A percentile compares a stretch with the other conserved stretches of the same genome.
These are phyloP conservation scores for Caenorhabditis briggsae DNA, from an alignment of 1,140 invertebrate genomes.

Conservation along the genomic window DNA sequence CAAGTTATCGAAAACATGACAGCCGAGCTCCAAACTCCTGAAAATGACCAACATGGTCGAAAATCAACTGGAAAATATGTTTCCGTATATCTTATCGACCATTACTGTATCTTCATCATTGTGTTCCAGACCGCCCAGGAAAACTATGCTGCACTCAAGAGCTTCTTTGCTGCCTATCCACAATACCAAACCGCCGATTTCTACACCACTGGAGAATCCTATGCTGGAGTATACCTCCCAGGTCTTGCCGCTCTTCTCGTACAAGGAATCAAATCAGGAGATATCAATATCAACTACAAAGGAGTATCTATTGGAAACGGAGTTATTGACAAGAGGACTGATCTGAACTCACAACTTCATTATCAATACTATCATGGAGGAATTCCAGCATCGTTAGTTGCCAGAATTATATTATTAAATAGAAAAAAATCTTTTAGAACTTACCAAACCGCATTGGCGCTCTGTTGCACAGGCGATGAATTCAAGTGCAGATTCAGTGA, in stretches of 20 bases:
- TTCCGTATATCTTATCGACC: too few relatives aligned
- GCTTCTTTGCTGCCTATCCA: slow-evolving; percentile 80
- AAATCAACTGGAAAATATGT: too few relatives aligned
- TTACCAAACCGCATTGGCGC: slow-evolving; percentile 18
- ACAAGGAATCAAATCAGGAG: slow-evolving; percentile 59
- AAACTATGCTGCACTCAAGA: slow-evolving; percentile 79
- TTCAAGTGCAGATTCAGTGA: slow-evolving; percentile 46
- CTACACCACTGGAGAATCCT: slow-evolving; percentile 80
- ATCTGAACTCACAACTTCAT: slow-evolving; percentile 59
- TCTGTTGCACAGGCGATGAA: slow-evolving; percentile 54
- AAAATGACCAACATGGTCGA: too few relatives aligned
- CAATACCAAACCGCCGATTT: slow-evolving; percentile 79
- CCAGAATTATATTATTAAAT: not conserved
- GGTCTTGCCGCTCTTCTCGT: slow-evolving; percentile 80
- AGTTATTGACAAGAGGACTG: slow-evolving; percentile 59
- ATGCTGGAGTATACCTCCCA: slow-evolving; percentile 79
- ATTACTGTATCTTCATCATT: too few relatives aligned
- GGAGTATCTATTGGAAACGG: slow-evolving; percentile 66
- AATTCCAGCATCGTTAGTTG: slow-evolving; percentile 25
- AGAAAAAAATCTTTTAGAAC: not conserved
- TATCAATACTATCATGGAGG: slow-evolving; percentile 64
- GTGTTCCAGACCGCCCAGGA: slow-evolving; percentile 74
- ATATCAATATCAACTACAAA: slow-evolving; percentile 63
- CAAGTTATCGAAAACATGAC: too few relatives aligned
- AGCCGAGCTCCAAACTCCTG: too few relatives aligned